Percentiles rank a stretch among this genome's conserved stretches.
These are phyloP conservation scores for Drosophila prostipennis DNA, from an alignment of 2,888 invertebrate genomes.

Conservation along the genomic window DNA sequence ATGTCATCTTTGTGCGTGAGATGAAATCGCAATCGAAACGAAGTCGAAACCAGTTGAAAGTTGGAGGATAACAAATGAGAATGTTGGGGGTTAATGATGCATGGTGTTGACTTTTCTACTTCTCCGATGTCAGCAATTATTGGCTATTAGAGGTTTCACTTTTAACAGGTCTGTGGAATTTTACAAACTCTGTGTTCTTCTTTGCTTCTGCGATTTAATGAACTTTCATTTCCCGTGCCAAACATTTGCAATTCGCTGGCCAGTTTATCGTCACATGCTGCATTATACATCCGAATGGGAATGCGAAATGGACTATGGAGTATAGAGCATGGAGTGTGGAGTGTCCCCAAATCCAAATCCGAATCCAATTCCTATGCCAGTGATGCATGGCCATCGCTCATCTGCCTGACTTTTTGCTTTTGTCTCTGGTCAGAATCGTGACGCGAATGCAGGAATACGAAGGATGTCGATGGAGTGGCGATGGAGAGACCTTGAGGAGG, in stretches of 20 bases:
- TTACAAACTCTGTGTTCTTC: slow-evolving; percentile 19
- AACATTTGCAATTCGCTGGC: slow-evolving; percentile 48
- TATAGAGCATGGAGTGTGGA: not conserved
- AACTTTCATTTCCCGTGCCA: slow-evolving; percentile 58
- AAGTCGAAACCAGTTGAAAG: slow-evolving; percentile 53
- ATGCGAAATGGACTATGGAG: slow-evolving; percentile 13
- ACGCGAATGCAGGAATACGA: slow-evolving; percentile 71
- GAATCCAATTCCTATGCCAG: slow-evolving; percentile 30
- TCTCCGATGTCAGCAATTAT: slow-evolving; percentile 43
- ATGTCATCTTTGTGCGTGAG: slow-evolving; percentile 53
- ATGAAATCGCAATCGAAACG: slow-evolving; percentile 40
- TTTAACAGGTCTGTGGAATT: slow-evolving; percentile 38
- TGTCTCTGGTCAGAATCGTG: slow-evolving; percentile 82
- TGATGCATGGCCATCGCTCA: slow-evolving; percentile 64
- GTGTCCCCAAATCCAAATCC: slow-evolving; percentile 30
- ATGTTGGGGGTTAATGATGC: slow-evolving; percentile 60
- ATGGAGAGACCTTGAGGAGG: slow-evolving; percentile 57
- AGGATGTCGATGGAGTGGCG: slow-evolving; percentile 17
- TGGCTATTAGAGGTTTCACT: slow-evolving; percentile 66
- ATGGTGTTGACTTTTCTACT: slow-evolving; percentile 21
- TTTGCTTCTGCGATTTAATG: slow-evolving; percentile 14
- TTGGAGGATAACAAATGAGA: slow-evolving; percentile 57
- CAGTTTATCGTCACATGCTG: slow-evolving; percentile 10
- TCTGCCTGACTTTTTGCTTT: slow-evolving; percentile 36
- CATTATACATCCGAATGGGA: slow-evolving; percentile 27